Evolutionary conservation across 2,888 invertebrate species (phyloP), one percentile per base, ranked within the genome.

Genomic region (Luperina testacea): DNA sequence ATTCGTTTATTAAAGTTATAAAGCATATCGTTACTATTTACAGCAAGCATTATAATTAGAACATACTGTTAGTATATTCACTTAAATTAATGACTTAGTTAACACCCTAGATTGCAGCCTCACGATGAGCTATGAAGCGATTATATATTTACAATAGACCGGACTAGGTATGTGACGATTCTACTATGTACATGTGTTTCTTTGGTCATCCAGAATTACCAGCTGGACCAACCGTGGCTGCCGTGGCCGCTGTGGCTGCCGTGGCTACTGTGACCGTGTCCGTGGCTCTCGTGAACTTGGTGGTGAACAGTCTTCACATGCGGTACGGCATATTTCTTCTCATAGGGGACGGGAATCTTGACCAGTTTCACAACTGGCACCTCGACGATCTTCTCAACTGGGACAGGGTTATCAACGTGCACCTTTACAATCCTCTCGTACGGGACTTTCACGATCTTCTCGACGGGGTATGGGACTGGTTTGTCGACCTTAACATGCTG

Each of bases 381-480:
- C 85, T 97, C 95, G 4, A 97, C 96, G 72, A 97, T 92, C 88
- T 89, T 96, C 89, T 96, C 96, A 69, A 97, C 94, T 0, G 97
- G 96, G 74, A 97, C 97, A 4, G 97, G 97, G 88, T 95, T 96
- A 73, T 97, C 97, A 2, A 97, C 97, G 24, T 95, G 96, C 1
- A 97, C 96, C 32, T 97, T 92, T 17, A 97, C 97, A 63, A 97
- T 96, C 90, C 93, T 97, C 90, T 97, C 97, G 6, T 97, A 95
- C 70, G 97, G 97, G 17, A 97, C 95, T 80, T 97, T 97, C 79
- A 97, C 97, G 82, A 97, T 97, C 91, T 97, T 97, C 89, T 97
- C 97, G 20, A 97, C 97, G 27, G 97, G 95, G 90, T 97, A 97
- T 1, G 97, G 97, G 51, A 97, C 97, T 53, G 97, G 97, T 86